phyloP scores from a whole-genome alignment of 2,113 vertebrate species.

The Terrapene triunguis region DNA sequence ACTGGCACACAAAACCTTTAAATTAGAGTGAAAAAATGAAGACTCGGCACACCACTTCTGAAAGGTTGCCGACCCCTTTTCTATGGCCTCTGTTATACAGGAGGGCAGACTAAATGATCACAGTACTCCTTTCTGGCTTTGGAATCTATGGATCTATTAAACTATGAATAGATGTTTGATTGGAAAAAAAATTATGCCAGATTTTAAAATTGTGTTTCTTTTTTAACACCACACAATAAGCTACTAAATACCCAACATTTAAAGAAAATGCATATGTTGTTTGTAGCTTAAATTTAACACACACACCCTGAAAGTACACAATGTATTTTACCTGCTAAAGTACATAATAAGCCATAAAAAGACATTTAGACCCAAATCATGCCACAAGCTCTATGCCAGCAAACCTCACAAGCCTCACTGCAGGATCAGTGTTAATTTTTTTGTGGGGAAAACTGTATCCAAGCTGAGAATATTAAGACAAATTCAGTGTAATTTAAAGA shows the following conservation, averaged over 20 bases:
- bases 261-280: neutral
- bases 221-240: neutral
- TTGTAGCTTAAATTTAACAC: neutral
- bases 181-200: neutral
- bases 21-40: too few species aligned
- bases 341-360: fast-evolving
- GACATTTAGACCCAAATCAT: neutral
- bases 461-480: neutral
- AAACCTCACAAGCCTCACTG: neutral
- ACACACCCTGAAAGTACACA: neutral
- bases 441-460: neutral
- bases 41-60: too few species aligned
- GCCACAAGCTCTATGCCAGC: neutral
- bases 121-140: neutral
- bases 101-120: neutral
- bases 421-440: neutral
- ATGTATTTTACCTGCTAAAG: neutral
- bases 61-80: too few species aligned
- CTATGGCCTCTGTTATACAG: neutral
- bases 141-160: neutral
- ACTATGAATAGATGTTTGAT: neutral
- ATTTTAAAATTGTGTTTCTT: neutral
- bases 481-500: neutral
- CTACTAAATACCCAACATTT: neutral
- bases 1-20: too few species aligned